Base-by-base conservation (phyloP, 2,113 vertebrate species). In the Myrmecobius fasciatus region DNA sequence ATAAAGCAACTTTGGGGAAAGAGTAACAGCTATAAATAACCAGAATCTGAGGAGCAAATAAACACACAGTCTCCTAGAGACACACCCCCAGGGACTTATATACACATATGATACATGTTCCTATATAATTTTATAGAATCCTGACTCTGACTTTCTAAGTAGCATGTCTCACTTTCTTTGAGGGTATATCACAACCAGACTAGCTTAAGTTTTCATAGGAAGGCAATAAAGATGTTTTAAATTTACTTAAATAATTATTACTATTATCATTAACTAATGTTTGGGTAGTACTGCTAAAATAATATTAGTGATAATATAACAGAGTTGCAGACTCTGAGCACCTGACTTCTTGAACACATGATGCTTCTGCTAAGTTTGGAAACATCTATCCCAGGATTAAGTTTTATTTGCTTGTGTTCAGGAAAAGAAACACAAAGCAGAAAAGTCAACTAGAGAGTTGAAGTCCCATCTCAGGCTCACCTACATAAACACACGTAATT, bases 1-100 rank as follows among this genome's bases (percentile, higher is more conserved):
- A 25, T n/a, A 14, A 53, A 52, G 36, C 28, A 53, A 52, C 48
- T 94, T 92, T 52, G 12, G 93, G 89, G 93, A 25, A 95, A 94
- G 56, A 60, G 9, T 25, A 60, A 56, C 43, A 53, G 43, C 6
- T 48, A 47, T 8, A n/a, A 8, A 91, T 25, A 53, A 20, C 49
- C 20, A 94, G 46, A 52, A 36, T 51, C 14, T 52, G 36, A n/a
- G 2, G 46, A 43, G 49, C 54, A 91, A 31, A 67, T 20, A 89
- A 89, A 93, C 83, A 47, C 36, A 48, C 56, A 92, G 93, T 48
- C 89, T 53, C 52, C 89, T 36, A 3, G 28, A 51, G 5, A n/a
- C 25, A 26, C 47, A n/a, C 46, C 54, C 56, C 31, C 11, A n/a
- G 24, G 4, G 28, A 92, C 26, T 52, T 83, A 48, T 75, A 25